A percentile compares a stretch with the other conserved stretches of the same genome.
Evolutionary conservation across 2,888 invertebrate species (phyloP).

Genomic region (Pomacea canaliculata): DNA sequence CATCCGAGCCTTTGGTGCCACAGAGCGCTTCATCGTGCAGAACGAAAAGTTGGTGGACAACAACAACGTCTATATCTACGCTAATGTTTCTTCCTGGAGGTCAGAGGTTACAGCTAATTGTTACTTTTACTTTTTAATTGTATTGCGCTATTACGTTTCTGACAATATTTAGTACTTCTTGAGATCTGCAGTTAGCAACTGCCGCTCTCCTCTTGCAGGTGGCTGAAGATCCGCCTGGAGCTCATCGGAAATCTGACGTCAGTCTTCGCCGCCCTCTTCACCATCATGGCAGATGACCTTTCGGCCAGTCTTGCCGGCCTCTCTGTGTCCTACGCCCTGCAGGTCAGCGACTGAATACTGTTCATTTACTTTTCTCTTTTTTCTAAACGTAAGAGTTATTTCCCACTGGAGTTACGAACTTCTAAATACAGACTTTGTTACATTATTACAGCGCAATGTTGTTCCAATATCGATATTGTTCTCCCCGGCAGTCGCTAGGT

Average conservation of each 20-base stretch:
- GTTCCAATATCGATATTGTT: no score
- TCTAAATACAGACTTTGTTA: no score
- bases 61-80: constrained; percentile 78
- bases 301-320: constrained; percentile 45
- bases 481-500: not conserved
- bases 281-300: constrained; percentile 59
- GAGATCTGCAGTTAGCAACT: not conserved
- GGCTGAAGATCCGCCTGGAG: constrained; percentile 68
- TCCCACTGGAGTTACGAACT: no score
- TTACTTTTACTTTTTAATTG: not conserved
- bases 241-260: constrained; percentile 62
- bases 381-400: not conserved
- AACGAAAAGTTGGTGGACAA: constrained; percentile 50
- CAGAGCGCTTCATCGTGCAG: constrained; percentile 42
- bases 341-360: constrained; percentile 6
- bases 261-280: constrained; percentile 64
- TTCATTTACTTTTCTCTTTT: not conserved
- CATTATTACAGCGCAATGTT: no score
- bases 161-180: not conserved
- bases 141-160: not conserved
- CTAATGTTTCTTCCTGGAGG: constrained; percentile 39
- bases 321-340: constrained; percentile 28
- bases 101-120: constrained; percentile 1
- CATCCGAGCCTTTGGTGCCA: constrained; percentile 54
- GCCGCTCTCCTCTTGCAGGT: constrained; percentile 44